Evolutionary conservation across 2,113 vertebrate species (phyloP).

Genomic region (Galeopterus variegatus): DNA sequence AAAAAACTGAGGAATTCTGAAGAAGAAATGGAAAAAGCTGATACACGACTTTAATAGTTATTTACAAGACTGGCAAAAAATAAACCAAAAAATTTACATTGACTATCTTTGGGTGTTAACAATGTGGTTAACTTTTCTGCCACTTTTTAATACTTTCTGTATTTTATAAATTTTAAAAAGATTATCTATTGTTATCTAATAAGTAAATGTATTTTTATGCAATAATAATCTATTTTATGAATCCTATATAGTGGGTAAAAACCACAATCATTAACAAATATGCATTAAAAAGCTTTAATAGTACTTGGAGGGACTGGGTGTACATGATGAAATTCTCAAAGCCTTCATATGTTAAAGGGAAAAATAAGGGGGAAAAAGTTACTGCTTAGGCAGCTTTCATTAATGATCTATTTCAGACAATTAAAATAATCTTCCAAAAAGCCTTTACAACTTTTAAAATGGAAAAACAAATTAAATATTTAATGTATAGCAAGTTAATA

Average conservation of each 20-base stretch:
- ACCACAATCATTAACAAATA: slow-evolving; percentile 3
- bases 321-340: slow-evolving; percentile 2
- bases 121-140: background rate
- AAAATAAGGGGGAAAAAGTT: background rate
- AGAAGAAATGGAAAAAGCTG: background rate
- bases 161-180: slow-evolving; percentile 12
- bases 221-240: slow-evolving; percentile 23
- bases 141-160: background rate
- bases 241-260: background rate
- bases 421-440: slow-evolving; percentile 21
- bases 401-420: slow-evolving; percentile 1
- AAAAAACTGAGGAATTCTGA: background rate
- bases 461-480: background rate
- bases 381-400: background rate
- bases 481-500: background rate
- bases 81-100: background rate
- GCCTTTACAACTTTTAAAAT: background rate
- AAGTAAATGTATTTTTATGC: background rate
- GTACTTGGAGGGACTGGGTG: background rate
- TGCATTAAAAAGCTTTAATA: background rate
- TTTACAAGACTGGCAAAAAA: slow-evolving; percentile 1
- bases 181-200: background rate
- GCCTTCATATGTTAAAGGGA: background rate
- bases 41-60: slow-evolving; percentile 31
- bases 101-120: background rate